Conservation (phyloP, 1,140 invertebrate species). For the Probaryconus sp. region DNA sequence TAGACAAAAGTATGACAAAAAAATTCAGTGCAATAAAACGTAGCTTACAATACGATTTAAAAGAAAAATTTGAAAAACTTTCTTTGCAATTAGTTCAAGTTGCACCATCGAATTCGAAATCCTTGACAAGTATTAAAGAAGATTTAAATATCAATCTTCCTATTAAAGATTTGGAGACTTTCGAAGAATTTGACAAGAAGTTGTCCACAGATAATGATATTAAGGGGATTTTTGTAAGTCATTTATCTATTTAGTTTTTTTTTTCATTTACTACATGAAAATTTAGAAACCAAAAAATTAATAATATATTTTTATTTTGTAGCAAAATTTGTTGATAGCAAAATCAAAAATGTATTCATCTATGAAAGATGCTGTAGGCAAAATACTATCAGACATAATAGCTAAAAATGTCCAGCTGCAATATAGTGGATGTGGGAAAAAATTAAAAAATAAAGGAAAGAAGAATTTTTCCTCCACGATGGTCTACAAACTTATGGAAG, state of each 20-base stretch:
- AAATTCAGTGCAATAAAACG: too few species aligned
- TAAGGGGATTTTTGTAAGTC: constrained; percentile 1
- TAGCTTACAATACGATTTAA: too few species aligned
- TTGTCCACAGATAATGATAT: neutral
- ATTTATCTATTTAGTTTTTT: too few species aligned
- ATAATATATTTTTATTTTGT: constrained; percentile 3
- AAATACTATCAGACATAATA: neutral
- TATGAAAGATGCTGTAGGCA: neutral
- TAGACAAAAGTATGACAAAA: too few species aligned
- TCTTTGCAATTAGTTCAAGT: too few species aligned
- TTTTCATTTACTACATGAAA: too few species aligned
- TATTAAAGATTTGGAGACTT: neutral
- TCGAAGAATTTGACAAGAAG: neutral
- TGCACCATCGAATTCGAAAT: neutral
- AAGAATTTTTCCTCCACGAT: constrained; percentile 8
- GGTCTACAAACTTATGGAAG: constrained; percentile 6
- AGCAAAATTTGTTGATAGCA: neutral
- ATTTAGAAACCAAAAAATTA: too few species aligned
- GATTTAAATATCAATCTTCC: constrained; percentile 1
- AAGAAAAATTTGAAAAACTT: too few species aligned
- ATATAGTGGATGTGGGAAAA: constrained; percentile 2
- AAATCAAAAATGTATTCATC: neutral
- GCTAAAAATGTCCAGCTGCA: neutral
- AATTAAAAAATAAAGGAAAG: neutral
- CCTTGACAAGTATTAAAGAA: neutral